Percentiles rank a stretch among this genome's conserved stretches.
These are phyloP conservation scores for Syngnathus rostellatus DNA, from an alignment of 2,797 vertebrate genomes.

Conservation along the genomic window DNA sequence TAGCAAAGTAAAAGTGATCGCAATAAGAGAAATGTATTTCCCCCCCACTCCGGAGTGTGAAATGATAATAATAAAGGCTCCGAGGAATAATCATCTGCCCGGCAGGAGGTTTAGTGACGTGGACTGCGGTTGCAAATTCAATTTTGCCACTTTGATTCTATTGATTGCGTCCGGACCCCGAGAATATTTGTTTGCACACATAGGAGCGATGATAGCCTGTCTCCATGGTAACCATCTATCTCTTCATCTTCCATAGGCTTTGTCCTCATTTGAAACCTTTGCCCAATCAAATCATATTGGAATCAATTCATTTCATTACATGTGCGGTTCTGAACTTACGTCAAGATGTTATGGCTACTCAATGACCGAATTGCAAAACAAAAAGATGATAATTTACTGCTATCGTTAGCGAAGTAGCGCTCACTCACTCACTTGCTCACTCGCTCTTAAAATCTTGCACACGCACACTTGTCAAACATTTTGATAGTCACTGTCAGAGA, in stretches of 20 bases:
- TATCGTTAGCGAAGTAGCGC: too few species aligned
- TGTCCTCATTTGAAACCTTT: slow-evolving; percentile 19
- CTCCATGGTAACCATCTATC: slow-evolving; percentile 55
- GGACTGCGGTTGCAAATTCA: not conserved
- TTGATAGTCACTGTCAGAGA: slow-evolving; percentile 12
- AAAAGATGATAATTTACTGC: too few species aligned
- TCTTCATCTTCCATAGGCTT: slow-evolving; percentile 45
- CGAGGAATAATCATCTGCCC: not conserved
- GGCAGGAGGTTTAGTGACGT: not conserved
- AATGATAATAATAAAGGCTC: slow-evolving; percentile 1
- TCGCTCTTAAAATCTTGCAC: too few species aligned
- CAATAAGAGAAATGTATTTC: slow-evolving; percentile 1
- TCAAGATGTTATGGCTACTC: not conserved
- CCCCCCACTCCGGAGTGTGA: not conserved
- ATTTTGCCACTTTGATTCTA: not conserved
- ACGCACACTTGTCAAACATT: not conserved
- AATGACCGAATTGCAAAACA: not conserved
- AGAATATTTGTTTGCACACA: slow-evolving; percentile 13
- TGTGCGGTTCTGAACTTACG: not conserved
- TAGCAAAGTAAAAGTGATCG: not conserved
- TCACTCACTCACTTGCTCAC: too few species aligned
- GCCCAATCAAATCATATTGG: slow-evolving; percentile 40
- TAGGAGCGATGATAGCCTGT: slow-evolving; percentile 39
- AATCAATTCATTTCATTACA: not conserved
- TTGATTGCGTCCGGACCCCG: not conserved